Evolutionary conservation across 2,888 invertebrate genomes (phyloP).

Genomic region (Synergus gifuensis): DNA sequence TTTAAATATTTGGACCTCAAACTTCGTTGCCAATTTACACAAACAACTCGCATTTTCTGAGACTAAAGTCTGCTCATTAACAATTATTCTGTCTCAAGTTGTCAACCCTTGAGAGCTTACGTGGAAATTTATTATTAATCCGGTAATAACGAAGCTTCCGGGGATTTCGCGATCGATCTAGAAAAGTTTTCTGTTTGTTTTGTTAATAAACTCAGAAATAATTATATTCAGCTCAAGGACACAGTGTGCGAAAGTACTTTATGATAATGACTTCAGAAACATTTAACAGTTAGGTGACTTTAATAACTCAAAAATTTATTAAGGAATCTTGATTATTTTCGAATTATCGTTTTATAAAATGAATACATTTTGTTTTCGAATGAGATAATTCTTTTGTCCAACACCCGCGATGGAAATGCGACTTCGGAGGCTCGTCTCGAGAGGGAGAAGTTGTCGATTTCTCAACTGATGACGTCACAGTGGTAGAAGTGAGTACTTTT

Average conservation of each 20-base stretch:
- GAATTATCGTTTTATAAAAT: background rate
- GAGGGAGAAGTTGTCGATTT: no score
- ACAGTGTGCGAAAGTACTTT: slow-evolving; percentile 8
- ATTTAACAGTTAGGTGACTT: background rate
- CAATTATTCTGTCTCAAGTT: slow-evolving; percentile 1
- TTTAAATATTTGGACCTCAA: slow-evolving; percentile 60
- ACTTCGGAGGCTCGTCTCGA: no score
- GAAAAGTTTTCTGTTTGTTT: slow-evolving; percentile 9
- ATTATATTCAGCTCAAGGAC: slow-evolving; percentile 31
- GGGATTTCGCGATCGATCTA: background rate
- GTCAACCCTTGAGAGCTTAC: background rate
- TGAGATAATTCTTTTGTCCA: background rate
- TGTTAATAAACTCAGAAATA: slow-evolving; percentile 29
- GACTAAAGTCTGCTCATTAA: background rate
- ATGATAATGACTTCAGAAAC: background rate
- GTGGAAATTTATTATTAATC: slow-evolving; percentile 30
- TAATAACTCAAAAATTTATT: background rate
- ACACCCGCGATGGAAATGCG: no score
- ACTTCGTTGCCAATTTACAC: slow-evolving; percentile 57
- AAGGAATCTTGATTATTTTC: background rate
- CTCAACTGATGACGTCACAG: no score
- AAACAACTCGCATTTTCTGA: slow-evolving; percentile 45
- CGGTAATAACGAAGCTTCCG: background rate
- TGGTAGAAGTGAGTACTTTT: no score
- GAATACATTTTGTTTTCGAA: background rate